Evolutionary conservation across 2,113 vertebrate genomes (phyloP).

Genomic region (Urocitellus parryii): DNA sequence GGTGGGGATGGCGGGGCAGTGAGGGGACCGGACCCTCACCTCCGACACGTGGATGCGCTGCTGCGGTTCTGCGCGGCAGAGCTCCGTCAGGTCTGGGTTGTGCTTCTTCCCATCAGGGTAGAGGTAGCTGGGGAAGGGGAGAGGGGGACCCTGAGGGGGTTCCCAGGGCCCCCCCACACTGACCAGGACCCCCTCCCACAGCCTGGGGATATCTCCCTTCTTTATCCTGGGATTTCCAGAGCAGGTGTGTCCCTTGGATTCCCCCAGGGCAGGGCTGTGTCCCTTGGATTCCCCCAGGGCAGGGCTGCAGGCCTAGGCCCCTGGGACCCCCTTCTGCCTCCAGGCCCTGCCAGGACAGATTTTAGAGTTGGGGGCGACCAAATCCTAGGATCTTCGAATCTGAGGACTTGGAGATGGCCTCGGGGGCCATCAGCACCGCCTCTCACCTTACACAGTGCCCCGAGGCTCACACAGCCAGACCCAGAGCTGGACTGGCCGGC

Average conservation of each 20-base stretch:
- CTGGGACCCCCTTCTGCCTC: background rate
- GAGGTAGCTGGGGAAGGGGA: constrained; percentile 86
- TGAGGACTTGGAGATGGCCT: background rate
- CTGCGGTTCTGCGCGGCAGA: constrained; percentile 79
- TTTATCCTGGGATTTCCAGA: background rate
- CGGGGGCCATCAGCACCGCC: background rate
- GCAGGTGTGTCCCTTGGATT: too few species aligned
- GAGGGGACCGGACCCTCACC: constrained; percentile 78
- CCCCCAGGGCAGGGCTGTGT: background rate
- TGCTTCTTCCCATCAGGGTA: constrained; percentile 90
- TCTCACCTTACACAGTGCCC: background rate
- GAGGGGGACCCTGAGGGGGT: background rate
- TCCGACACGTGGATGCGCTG: constrained; percentile 88
- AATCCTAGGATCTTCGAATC: background rate
- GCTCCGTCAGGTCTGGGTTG: constrained; percentile 89
- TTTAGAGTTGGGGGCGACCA: background rate
- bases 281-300: background rate
- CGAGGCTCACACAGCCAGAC: background rate
- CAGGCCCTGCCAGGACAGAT: background rate
- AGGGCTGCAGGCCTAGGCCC: background rate
- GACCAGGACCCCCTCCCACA: background rate
- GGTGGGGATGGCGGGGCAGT: accelerated
- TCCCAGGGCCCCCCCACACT: accelerated
- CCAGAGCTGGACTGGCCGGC: accelerated
- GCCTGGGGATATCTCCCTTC: background rate